Conservation (phyloP, 30 jellyfish, hydroid and myxozoan species). For the Hydra vulgaris region DNA sequence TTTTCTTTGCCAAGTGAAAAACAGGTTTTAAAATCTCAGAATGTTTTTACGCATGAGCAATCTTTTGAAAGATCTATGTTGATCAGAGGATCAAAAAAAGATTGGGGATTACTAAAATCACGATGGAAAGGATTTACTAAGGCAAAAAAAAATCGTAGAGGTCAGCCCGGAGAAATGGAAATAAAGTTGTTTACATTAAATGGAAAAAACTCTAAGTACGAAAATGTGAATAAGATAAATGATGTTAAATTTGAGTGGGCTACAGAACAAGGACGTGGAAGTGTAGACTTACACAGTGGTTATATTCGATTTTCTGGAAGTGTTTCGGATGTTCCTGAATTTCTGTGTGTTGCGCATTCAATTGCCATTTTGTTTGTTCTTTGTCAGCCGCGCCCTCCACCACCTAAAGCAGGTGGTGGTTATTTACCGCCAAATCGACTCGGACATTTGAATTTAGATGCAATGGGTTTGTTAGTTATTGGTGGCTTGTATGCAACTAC, state of each 20-base stretch:
- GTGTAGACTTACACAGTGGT: conserved; percentile 30
- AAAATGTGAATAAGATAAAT: not conserved
- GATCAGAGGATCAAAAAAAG: conserved; percentile 30
- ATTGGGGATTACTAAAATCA: conserved; percentile 33
- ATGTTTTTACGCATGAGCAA: conserved; percentile 16
- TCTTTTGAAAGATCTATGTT: conserved; percentile 38
- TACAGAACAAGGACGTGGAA: conserved; percentile 13
- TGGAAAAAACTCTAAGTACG: conserved; percentile 1
- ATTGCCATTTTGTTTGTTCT: conserved; percentile 36
- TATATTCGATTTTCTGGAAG: conserved; percentile 8
- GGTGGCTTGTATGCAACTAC: conserved; percentile 42
- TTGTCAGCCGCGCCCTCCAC: conserved; percentile 61
- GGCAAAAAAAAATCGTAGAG: conserved; percentile 18
- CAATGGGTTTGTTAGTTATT: conserved; percentile 35
- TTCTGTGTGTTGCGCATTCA: conserved; percentile 24
- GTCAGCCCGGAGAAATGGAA: conserved; percentile 22
- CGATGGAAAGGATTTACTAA: conserved; percentile 38
- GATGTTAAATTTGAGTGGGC: conserved; percentile 9
- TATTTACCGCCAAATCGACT: conserved; percentile 34
- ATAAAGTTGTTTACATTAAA: conserved; percentile 5
- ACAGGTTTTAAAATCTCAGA: conserved; percentile 11
- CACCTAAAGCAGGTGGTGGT: conserved; percentile 17
- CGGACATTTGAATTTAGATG: conserved; percentile 29
- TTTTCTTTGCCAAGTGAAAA: conserved; percentile 22
- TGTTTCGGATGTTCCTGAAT: conserved; percentile 30